Evolutionary conservation across 2,797 vertebrate genomes (phyloP).

Genomic region (Synanceia verrucosa): DNA sequence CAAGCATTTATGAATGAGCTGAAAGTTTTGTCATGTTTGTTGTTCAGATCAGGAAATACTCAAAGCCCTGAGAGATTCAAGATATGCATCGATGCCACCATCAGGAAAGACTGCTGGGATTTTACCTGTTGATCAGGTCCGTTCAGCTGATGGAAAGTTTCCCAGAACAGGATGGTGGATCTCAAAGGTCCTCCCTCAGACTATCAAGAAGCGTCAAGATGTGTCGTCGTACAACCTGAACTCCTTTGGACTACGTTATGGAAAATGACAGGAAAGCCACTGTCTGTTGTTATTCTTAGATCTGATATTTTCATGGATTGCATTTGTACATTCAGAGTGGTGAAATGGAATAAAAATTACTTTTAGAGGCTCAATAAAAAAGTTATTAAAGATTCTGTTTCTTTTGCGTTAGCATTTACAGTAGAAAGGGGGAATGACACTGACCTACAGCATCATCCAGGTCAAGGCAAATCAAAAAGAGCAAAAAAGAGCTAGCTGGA

Average conservation of each 20-base stretch:
- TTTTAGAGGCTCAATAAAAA: constrained; percentile 5
- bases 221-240: constrained; percentile 83
- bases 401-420: not conserved
- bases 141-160: constrained; percentile 12
- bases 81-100: not conserved
- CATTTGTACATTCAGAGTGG: not conserved
- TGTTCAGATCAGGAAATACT: constrained; percentile 39
- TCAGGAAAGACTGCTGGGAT: constrained; percentile 9
- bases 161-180: constrained; percentile 49
- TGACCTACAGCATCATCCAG: no score
- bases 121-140: not conserved
- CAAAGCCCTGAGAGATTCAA: constrained; percentile 47
- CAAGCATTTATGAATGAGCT: not conserved
- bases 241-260: constrained; percentile 85
- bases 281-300: not conserved
- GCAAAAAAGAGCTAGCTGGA: no score
- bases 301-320: not conserved
- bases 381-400: not conserved
- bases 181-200: constrained; percentile 33
- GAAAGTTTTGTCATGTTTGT: constrained; percentile 2
- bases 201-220: constrained; percentile 70
- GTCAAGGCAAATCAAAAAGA: no score
- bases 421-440: not conserved
- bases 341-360: not conserved
- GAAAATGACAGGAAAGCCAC: constrained; percentile 61